These are phyloP conservation scores for Hylyphantes graminicola DNA, from an alignment of 1,140 invertebrate genomes.

Conservation along the genomic window DNA sequence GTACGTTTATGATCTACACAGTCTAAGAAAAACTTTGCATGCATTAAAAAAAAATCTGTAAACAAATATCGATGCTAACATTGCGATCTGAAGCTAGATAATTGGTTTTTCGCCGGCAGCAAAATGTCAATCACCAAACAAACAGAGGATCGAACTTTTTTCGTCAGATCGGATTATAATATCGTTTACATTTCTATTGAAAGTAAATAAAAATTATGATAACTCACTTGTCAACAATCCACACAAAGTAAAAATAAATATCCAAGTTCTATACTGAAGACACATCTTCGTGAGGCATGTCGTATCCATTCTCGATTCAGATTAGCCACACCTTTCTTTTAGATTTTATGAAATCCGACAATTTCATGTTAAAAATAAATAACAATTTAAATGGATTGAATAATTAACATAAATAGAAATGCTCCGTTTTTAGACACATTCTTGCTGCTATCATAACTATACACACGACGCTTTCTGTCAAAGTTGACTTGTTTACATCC, in stretches of 20 bases:
- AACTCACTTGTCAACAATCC: constrained; percentile 33
- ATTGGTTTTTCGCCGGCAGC: no score
- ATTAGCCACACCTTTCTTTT: constrained; percentile 4
- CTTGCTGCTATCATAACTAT: constrained; percentile 49
- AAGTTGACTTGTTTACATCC: constrained; percentile 56
- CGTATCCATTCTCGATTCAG: not conserved
- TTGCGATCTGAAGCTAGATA: no score
- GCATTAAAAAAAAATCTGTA: no score
- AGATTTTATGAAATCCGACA: not conserved
- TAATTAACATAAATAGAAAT: constrained; percentile 19
- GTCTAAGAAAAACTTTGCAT: no score
- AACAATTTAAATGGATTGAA: not conserved
- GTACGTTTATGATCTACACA: no score
- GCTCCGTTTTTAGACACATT: constrained; percentile 45
- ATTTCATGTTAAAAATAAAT: not conserved
- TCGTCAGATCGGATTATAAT: not conserved
- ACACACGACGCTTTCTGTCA: constrained; percentile 37
- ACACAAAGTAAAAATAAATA: constrained; percentile 22
- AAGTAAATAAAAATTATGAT: not conserved
- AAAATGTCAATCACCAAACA: no score
- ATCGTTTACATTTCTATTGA: not conserved
- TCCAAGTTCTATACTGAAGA: constrained; percentile 2
- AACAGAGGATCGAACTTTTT: no score
- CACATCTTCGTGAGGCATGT: constrained; percentile 1
- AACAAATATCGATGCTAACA: no score